A percentile compares a stretch with the other conserved stretches of the same genome.
These are phyloP conservation scores for Callocephalon fimbriatum DNA, from an alignment of 2,113 vertebrate genomes.

Conservation along the genomic window DNA sequence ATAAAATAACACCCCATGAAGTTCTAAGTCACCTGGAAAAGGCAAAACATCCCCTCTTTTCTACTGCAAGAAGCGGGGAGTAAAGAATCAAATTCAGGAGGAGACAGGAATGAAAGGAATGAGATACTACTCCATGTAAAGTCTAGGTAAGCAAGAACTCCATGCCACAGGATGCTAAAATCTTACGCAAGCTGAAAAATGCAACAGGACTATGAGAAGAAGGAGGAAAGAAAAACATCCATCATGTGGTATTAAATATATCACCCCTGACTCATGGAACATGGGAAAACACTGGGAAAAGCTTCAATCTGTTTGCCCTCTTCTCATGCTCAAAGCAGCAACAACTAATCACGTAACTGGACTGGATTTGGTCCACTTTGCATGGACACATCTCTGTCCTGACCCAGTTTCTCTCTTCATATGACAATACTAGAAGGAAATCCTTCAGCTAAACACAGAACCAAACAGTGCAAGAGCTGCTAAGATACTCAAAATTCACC, in stretches of 20 bases:
- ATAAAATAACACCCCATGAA: background rate
- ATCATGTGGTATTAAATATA: background rate
- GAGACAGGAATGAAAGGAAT: background rate
- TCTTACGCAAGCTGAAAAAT: background rate
- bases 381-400: background rate
- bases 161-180: background rate
- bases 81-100: background rate
- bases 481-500: background rate
- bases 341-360: background rate
- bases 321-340: background rate
- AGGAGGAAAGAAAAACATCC: background rate
- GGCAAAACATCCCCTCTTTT: background rate
- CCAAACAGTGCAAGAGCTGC: background rate
- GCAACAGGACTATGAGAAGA: background rate
- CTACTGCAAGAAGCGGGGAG: background rate
- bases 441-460: background rate
- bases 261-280: background rate
- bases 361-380: background rate
- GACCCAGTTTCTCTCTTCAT: background rate
- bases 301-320: background rate
- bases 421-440: background rate
- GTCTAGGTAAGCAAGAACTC: background rate
- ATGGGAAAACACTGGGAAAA: background rate
- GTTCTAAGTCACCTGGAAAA: background rate
- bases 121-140: background rate